Evolutionary conservation across 2,888 invertebrate species (phyloP).

Genomic region (Ariolimax columbianus): DNA sequence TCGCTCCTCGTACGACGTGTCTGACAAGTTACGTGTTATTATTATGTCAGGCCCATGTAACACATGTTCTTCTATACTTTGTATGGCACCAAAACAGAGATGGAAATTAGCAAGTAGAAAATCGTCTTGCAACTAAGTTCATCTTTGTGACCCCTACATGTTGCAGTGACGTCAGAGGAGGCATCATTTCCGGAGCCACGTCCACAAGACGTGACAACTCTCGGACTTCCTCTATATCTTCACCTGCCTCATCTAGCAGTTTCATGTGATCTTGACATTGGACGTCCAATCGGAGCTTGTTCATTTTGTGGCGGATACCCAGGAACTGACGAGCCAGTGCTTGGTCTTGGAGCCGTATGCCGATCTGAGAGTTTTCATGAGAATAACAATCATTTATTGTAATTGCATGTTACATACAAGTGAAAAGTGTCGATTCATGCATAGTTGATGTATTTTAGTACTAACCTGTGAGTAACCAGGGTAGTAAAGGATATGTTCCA

Average conservation of each 20-base stretch:
- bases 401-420: neutral
- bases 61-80: too few relatives aligned
- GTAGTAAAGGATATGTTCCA: too few relatives aligned
- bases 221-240: constrained; percentile 69
- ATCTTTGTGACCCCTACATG: constrained; percentile 70
- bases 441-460: too few relatives aligned
- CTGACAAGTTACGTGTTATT: too few relatives aligned
- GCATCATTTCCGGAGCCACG: constrained; percentile 59
- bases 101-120: constrained; percentile 71
- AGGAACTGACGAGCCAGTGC: constrained; percentile 69
- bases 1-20: too few relatives aligned
- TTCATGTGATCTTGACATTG: constrained; percentile 71
- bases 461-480: too few relatives aligned
- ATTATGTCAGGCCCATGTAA: too few relatives aligned
- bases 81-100: too few relatives aligned
- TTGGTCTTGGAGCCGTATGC: constrained; percentile 71
- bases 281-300: constrained; percentile 66
- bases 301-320: constrained; percentile 70
- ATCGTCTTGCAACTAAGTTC: constrained; percentile 64
- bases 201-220: constrained; percentile 69
- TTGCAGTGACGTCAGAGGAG: constrained; percentile 55
- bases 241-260: constrained; percentile 71
- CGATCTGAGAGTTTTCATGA: constrained; percentile 59
- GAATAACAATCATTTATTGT: neutral
- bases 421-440: too few relatives aligned